phyloP scores from a whole-genome alignment of 2,113 vertebrate genomes.

The Haplochromis vanheusdeni region DNA sequence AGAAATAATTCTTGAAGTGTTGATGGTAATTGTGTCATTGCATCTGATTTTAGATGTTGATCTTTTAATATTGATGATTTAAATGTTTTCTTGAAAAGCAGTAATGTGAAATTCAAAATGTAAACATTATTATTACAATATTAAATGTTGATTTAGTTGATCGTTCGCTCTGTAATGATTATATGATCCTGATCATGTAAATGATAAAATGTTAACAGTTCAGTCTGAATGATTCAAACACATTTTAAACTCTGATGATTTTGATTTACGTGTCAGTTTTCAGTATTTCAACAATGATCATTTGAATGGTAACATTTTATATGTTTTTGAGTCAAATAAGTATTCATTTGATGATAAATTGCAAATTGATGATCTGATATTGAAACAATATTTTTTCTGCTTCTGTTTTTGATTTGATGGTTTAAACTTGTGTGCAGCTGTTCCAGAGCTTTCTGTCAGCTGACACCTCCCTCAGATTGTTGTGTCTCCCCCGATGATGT shows the following conservation, averaged over 20 bases:
- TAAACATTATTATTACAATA: neutral
- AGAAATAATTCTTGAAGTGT: neutral
- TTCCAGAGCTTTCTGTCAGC: neutral
- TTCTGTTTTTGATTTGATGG: neutral
- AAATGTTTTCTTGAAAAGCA: neutral
- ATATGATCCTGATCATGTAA: neutral
- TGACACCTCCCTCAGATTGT: neutral
- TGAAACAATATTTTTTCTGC: neutral
- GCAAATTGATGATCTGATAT: neutral
- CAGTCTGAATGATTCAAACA: neutral
- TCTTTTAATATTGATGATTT: neutral
- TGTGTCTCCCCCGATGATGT: neutral
- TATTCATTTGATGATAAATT: neutral
- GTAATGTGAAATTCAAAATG: neutral
- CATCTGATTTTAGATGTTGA: neutral
- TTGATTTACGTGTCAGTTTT: neutral
- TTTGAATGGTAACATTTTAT: neutral
- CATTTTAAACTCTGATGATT: neutral
- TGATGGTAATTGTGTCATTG: neutral
- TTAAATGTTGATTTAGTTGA: neutral
- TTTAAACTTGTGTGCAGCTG: neutral
- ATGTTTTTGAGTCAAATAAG: neutral
- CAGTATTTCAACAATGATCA: neutral
- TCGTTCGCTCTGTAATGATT: neutral
- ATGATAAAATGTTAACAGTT: neutral